phyloP scores from a whole-genome alignment of 2,888 invertebrate genomes.

The Nomada lathburiana region DNA sequence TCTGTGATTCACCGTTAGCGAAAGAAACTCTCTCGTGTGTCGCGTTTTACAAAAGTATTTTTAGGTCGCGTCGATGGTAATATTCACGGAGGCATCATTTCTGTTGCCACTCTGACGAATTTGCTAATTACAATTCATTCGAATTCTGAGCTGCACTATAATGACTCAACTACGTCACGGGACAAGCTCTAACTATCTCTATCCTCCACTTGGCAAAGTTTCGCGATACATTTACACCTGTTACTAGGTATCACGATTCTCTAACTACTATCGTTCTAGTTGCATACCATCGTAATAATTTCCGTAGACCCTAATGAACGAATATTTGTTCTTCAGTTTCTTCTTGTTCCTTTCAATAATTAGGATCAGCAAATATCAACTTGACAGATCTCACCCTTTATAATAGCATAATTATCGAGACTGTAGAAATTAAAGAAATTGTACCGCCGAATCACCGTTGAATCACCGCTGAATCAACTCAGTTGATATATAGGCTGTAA shows the following conservation, averaged over 20 bases:
- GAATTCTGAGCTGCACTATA: not conserved
- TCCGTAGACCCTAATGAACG: not conserved
- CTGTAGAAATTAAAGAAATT: not conserved
- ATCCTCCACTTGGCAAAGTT: not conserved
- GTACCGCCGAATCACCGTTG: conserved; percentile 51
- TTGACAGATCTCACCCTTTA: too few species aligned
- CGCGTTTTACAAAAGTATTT: too few species aligned
- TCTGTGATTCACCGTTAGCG: too few species aligned
- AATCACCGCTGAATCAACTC: conserved; percentile 33
- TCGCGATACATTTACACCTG: not conserved
- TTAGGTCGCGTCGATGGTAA: too few species aligned
- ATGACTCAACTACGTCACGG: not conserved
- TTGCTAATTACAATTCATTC: not conserved
- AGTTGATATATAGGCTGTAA: conserved; percentile 37
- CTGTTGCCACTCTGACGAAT: not conserved
- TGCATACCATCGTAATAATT: not conserved
- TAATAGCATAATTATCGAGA: too few species aligned
- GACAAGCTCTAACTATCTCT: not conserved
- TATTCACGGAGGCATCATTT: too few species aligned
- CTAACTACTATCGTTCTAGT: not conserved
- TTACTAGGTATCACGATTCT: not conserved
- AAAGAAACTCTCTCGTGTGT: too few species aligned
- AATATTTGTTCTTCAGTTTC: not conserved
- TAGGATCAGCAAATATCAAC: too few species aligned
- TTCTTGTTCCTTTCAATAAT: too few species aligned